A percentile compares a stretch with the other conserved stretches of the same genome.
Conservation (phyloP, 2,113 vertebrate genomes). For the Bungarus multicinctus region DNA sequence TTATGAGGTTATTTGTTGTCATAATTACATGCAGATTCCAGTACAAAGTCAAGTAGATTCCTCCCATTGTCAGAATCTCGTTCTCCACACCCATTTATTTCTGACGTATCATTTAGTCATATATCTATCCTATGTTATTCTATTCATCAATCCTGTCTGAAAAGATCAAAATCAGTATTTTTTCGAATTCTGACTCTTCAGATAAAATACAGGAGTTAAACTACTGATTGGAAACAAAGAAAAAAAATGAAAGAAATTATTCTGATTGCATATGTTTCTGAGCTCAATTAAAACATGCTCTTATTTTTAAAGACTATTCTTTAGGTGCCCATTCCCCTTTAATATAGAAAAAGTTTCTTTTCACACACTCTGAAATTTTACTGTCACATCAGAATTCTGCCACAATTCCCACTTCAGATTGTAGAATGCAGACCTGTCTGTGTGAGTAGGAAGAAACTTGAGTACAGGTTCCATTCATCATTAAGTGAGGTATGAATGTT, state of each 20-base stretch:
- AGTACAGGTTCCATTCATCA: neutral
- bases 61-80: constrained; percentile 54
- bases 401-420: neutral
- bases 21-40: constrained; percentile 52
- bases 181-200: neutral
- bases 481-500: neutral
- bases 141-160: neutral
- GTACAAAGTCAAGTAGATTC: constrained; percentile 42
- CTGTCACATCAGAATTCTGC: neutral
- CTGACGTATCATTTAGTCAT: constrained; percentile 43
- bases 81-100: constrained; percentile 43
- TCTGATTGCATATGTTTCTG: neutral
- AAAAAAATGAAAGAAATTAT: neutral
- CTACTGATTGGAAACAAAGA: neutral
- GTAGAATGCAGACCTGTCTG: neutral
- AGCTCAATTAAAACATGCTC: neutral
- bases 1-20: constrained; percentile 48
- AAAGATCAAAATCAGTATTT: neutral
- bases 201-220: neutral
- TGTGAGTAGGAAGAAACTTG: neutral
- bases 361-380: neutral
- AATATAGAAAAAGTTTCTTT: neutral
- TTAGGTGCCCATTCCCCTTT: neutral
- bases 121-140: constrained; percentile 4
- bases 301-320: neutral